Evolutionary conservation across 2,797 vertebrate genomes (phyloP).

Genomic region (Neomorphus geoffroyi): DNA sequence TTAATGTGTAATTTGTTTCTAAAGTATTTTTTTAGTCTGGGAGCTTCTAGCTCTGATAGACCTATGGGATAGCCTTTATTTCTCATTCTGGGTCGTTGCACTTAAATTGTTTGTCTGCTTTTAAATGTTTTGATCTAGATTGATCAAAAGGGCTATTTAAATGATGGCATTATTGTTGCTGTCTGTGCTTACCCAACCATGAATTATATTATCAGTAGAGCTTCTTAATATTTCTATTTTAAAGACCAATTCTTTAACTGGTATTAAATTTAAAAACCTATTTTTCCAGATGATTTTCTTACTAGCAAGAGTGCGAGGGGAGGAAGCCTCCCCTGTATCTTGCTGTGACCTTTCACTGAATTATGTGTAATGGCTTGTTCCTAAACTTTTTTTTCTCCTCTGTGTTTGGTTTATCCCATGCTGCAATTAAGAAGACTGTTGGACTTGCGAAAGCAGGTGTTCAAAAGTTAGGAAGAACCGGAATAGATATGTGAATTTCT

Average conservation of each 20-base stretch:
- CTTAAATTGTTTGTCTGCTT: not conserved
- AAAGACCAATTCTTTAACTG: not conserved
- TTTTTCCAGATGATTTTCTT: not conserved
- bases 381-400: not conserved
- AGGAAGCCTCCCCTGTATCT: not conserved
- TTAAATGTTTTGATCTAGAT: not conserved
- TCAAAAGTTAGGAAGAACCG: not conserved
- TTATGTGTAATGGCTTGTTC: not conserved
- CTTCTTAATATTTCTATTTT: not conserved
- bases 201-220: not conserved
- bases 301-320: not conserved
- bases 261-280: not conserved
- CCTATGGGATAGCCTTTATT: not conserved
- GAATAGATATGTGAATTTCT: not conserved
- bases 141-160: not conserved
- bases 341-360: not conserved
- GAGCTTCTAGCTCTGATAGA: not conserved
- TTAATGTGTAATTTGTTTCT: not conserved
- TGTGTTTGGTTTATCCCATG: not conserved
- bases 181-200: not conserved
- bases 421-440: not conserved
- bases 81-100: not conserved
- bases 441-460: not conserved
- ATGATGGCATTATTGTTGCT: not conserved
- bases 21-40: not conserved